phyloP scores from a whole-genome alignment of 2,888 invertebrate species.

The Noctua janthina region DNA sequence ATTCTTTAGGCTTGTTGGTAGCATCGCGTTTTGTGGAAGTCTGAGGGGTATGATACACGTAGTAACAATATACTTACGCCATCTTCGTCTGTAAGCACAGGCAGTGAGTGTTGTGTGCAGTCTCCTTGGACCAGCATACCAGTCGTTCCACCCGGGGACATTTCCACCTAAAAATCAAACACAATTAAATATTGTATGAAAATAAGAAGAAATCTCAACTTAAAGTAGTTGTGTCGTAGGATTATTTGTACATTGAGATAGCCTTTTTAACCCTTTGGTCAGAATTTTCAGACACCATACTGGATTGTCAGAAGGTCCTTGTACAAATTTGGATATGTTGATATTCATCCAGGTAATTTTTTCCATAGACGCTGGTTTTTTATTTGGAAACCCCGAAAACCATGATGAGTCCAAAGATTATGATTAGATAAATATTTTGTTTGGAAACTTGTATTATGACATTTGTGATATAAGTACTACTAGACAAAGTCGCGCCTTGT shows the following conservation, averaged over 20 bases:
- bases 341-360: background rate
- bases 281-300: background rate
- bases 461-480: background rate
- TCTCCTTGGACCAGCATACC: conserved; percentile 90
- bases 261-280: background rate
- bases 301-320: background rate
- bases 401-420: background rate
- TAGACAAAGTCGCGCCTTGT: background rate
- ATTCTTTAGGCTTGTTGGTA: background rate
- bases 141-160: conserved; percentile 92
- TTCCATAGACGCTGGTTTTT: background rate
- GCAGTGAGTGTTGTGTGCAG: conserved; percentile 85
- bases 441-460: background rate
- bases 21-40: background rate
- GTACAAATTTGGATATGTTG: background rate
- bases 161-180: conserved; percentile 82
- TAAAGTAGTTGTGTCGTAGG: background rate
- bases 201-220: background rate
- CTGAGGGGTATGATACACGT: background rate
- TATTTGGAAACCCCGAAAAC: background rate
- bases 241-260: background rate
- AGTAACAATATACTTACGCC: conserved; percentile 79
- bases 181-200: background rate
- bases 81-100: conserved; percentile 87
- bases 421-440: background rate